Base-by-base conservation (phyloP, 2,888 invertebrate genomes). In the Platycheirus rosarum region DNA sequence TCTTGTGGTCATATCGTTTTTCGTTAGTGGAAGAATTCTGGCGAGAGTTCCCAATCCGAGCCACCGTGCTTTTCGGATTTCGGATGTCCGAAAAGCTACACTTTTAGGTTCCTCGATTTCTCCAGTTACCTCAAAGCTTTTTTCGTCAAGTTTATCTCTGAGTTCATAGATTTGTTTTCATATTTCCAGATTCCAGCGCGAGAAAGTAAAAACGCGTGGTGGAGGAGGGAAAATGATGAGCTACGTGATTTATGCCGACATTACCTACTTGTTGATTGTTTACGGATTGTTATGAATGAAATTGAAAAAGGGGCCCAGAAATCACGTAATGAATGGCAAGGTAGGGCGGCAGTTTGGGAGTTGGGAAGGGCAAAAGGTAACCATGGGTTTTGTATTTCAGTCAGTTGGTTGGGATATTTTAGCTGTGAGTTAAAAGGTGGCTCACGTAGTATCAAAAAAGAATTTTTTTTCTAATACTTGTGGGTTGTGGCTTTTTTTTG, bases 71-170 rank as follows among this genome's bases (percentile, higher is more conserved):
- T 8, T 1, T 32, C 8, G 29, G 23, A 14, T 14, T n/a, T 4
- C 35, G 23, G 40, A 26, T 49, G 49, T 23, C 8, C 44, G 32
- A 16, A 35, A 42, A 65, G 48, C 35, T 32, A 29, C 23, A 2
- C 11, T 5, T 42, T 44, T 8, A 2, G 18, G 55, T 62, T n/a
- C n/a, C 26, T 65, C 35, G 26, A 9, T 57, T 74, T 66, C 66
- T 53, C 74, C 74, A 42, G 42, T 32, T 40, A 0, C 0, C 1
- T 23, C 7, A 5, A 20, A 66, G 66, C 66, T 74, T 74, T 74
- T 3, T 74, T 74, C 73, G 73, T 73, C 13, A 55, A 65, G 65
- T 65, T 73, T 23, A 46, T 37, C 16, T 32, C 2, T 20, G n/a
- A n/a, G n/a, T n/a, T n/a, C n/a, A n/a, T 35, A 23, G 14, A 8